Percentiles rank a stretch among this genome's conserved stretches.
Conservation (phyloP, 2,113 vertebrate species). For the Corvus cornix region DNA sequence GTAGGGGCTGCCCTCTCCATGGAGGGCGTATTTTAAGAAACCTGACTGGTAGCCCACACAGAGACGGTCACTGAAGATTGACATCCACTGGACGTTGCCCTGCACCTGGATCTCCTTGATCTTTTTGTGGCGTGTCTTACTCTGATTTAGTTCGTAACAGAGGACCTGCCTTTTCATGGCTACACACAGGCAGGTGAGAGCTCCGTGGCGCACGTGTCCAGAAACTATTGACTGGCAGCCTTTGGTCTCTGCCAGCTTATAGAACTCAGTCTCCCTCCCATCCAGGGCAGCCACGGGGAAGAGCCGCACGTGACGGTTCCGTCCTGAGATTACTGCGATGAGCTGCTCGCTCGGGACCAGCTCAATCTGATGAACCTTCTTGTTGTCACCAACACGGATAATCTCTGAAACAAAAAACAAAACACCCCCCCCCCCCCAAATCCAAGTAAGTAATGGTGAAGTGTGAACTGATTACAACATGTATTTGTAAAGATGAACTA, state of each 20-base stretch:
- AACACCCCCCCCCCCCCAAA: neutral
- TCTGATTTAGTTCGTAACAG: slow-evolving; percentile 95
- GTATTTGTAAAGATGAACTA: neutral
- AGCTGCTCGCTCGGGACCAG: slow-evolving; percentile 91
- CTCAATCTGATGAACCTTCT: slow-evolving; percentile 97
- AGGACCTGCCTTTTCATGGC: slow-evolving; percentile 95
- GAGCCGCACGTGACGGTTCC: slow-evolving; percentile 96
- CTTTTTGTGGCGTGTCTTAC: slow-evolving; percentile 89
- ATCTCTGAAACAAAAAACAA: slow-evolving; percentile 79
- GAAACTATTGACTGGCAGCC: slow-evolving; percentile 91
- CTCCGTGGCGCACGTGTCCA: slow-evolving; percentile 83
- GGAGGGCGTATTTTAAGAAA: slow-evolving; percentile 88
- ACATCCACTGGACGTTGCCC: slow-evolving; percentile 93
- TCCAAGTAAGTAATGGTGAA: neutral
- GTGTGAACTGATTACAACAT: neutral
- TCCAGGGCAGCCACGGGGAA: slow-evolving; percentile 89
- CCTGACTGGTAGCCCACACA: slow-evolving; percentile 94
- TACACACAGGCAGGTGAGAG: slow-evolving; percentile 90
- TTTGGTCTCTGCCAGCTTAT: slow-evolving; percentile 92
- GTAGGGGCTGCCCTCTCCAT: slow-evolving; percentile 81
- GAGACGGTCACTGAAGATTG: slow-evolving; percentile 89
- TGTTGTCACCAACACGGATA: slow-evolving; percentile 94
- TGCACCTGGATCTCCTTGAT: slow-evolving; percentile 93
- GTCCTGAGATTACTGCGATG: slow-evolving; percentile 93
- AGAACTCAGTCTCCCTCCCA: slow-evolving; percentile 90